Percentiles rank a stretch among this genome's conserved stretches.
Evolutionary conservation across 2,888 invertebrate species (phyloP).

Genomic region (Dione juno): DNA sequence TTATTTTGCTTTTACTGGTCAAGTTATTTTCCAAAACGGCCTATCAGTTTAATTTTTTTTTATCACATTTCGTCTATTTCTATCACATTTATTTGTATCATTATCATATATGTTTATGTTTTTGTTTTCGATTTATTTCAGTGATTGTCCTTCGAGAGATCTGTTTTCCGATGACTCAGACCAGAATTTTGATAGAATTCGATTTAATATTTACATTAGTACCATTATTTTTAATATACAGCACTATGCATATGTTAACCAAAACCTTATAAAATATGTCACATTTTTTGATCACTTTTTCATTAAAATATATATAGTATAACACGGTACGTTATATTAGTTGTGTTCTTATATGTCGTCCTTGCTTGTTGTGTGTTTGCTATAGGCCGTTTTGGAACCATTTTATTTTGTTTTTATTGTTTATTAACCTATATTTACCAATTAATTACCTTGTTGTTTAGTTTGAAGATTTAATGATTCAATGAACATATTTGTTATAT

Average conservation of each 20-base stretch:
- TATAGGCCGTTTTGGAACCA: constrained; percentile 83
- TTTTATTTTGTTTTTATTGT: constrained; percentile 61
- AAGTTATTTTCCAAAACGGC: constrained; percentile 84
- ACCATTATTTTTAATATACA: constrained; percentile 70
- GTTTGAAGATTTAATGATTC: constrained; percentile 20
- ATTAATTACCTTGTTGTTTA: constrained; percentile 41
- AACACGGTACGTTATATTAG: constrained; percentile 68
- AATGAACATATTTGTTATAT: constrained; percentile 45
- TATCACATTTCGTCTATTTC: constrained; percentile 69
- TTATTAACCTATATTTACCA: constrained; percentile 60
- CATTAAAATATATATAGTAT: constrained; percentile 60
- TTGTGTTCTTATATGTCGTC: constrained; percentile 76
- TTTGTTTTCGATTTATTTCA: constrained; percentile 60
- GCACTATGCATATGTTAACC: constrained; percentile 64
- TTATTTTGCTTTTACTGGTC: constrained; percentile 77
- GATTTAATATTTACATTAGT: constrained; percentile 60
- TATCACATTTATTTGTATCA: constrained; percentile 58
- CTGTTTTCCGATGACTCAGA: constrained; percentile 78
- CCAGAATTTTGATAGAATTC: constrained; percentile 60
- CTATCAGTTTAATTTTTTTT: constrained; percentile 77
- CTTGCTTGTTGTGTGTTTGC: constrained; percentile 82
- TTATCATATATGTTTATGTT: constrained; percentile 62
- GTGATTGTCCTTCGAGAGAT: constrained; percentile 84
- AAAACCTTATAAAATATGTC: constrained; percentile 69
- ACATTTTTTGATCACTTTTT: constrained; percentile 66